A percentile compares a stretch with the other conserved stretches of the same genome.
Evolutionary conservation across 2,113 vertebrate species (phyloP).

Genomic region (Epinephelus cyanopodus): DNA sequence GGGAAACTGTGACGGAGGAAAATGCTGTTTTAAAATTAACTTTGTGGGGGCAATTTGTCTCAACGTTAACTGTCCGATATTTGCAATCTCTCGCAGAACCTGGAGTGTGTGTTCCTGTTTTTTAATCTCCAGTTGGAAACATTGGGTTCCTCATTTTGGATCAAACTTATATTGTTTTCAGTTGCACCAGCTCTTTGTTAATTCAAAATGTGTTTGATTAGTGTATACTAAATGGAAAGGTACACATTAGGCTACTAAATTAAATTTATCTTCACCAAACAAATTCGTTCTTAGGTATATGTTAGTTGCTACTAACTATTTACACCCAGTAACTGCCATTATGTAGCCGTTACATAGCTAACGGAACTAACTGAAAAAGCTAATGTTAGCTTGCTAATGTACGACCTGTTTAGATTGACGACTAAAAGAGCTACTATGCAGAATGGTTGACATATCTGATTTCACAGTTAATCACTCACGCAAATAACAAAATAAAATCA

Average conservation of each 20-base stretch:
- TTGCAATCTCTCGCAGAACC: neutral
- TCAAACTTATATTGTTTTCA: neutral
- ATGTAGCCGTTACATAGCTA: neutral
- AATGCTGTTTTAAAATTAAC: neutral
- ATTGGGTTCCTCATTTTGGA: constrained; percentile 6
- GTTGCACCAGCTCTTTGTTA: neutral
- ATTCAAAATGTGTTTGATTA: no score
- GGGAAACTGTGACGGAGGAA: constrained; percentile 51
- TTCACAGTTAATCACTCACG: neutral
- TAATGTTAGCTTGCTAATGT: neutral
- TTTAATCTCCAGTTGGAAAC: neutral
- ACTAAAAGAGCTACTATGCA: neutral
- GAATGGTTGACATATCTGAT: neutral
- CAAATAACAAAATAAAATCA: no score
- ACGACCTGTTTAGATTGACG: neutral
- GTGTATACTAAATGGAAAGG: neutral
- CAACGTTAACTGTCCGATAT: neutral
- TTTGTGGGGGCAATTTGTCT: rapidly evolving
- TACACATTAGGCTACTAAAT: neutral
- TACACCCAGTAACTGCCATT: neutral
- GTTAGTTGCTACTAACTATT: neutral
- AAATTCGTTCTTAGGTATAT: neutral
- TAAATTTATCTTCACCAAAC: neutral
- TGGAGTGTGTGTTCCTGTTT: constrained; percentile 16
- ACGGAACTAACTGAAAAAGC: neutral